A percentile compares a stretch with the other conserved stretches of the same genome.
Conservation (phyloP, 2,113 vertebrate species). For the Spilogale gracilis region DNA sequence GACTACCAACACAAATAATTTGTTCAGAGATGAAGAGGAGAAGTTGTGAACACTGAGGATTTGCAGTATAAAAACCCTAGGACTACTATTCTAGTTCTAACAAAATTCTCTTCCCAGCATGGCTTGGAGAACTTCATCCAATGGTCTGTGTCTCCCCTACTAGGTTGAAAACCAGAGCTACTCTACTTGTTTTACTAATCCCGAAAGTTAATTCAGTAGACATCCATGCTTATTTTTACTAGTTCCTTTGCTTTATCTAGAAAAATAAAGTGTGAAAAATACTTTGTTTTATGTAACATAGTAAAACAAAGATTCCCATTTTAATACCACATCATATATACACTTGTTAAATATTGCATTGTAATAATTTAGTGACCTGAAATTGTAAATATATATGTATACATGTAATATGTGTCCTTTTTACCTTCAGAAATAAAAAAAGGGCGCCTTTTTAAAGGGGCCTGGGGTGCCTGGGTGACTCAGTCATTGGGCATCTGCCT, state of each 20-base stretch:
- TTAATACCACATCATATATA: neutral
- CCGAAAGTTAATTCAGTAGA: conserved; percentile 3
- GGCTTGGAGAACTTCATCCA: neutral
- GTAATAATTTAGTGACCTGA: neutral
- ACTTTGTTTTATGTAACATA: neutral
- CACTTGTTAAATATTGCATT: neutral
- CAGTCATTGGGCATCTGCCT: no score
- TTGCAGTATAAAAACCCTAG: neutral
- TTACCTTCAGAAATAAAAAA: neutral
- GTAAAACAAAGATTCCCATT: neutral
- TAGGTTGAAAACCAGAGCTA: neutral
- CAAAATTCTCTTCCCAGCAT: neutral
- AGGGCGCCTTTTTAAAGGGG: neutral
- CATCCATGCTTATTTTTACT: neutral
- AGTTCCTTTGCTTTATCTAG: conserved; percentile 10
- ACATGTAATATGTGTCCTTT: neutral
- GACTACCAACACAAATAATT: neutral
- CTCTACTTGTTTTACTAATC: neutral
- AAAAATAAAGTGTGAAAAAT: conserved; percentile 2
- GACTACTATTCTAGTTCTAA: neutral
- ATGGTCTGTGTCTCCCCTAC: neutral
- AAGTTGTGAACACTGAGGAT: neutral
- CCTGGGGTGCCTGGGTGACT: no score
- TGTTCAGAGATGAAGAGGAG: neutral
- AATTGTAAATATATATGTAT: neutral